phyloP scores from a whole-genome alignment of 2,888 invertebrate species.

The Scaptomyza reducta region DNA sequence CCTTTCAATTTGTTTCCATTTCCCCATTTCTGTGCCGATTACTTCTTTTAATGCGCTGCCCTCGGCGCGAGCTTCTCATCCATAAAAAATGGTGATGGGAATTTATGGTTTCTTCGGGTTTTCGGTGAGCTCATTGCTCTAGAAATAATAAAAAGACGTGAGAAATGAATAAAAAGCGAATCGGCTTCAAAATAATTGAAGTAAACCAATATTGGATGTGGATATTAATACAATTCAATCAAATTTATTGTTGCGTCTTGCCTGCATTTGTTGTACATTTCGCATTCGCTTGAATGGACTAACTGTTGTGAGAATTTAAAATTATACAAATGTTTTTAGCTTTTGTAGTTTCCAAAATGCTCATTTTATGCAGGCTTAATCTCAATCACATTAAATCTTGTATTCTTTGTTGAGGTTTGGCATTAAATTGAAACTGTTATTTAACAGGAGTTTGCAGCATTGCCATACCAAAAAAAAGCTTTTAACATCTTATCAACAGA shows the following conservation, averaged over 20 bases:
- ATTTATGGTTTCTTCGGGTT: slow-evolving; percentile 18
- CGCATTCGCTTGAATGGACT: neutral
- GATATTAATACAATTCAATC: slow-evolving; percentile 13
- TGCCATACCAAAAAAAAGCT: neutral
- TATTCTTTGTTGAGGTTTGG: no score
- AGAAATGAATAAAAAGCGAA: slow-evolving; percentile 3
- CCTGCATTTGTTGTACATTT: neutral
- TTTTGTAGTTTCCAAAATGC: neutral
- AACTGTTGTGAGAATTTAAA: neutral
- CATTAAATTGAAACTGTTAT: no score
- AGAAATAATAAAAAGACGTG: slow-evolving; percentile 7
- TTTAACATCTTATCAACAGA: neutral
- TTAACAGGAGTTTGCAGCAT: no score
- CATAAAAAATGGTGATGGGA: slow-evolving; percentile 15
- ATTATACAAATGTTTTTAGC: neutral
- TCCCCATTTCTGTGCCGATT: neutral
- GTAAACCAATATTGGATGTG: slow-evolving; percentile 11
- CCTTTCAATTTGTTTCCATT: slow-evolving; percentile 18
- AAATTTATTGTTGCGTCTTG: neutral
- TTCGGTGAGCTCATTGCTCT: slow-evolving; percentile 34
- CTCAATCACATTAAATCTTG: no score
- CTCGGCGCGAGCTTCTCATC: neutral
- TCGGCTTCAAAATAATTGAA: slow-evolving; percentile 11
- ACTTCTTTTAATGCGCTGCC: neutral
- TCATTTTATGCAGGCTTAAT: neutral